phyloP scores from a whole-genome alignment of 2,113 vertebrate genomes.

The Clarias macrocephalus region DNA sequence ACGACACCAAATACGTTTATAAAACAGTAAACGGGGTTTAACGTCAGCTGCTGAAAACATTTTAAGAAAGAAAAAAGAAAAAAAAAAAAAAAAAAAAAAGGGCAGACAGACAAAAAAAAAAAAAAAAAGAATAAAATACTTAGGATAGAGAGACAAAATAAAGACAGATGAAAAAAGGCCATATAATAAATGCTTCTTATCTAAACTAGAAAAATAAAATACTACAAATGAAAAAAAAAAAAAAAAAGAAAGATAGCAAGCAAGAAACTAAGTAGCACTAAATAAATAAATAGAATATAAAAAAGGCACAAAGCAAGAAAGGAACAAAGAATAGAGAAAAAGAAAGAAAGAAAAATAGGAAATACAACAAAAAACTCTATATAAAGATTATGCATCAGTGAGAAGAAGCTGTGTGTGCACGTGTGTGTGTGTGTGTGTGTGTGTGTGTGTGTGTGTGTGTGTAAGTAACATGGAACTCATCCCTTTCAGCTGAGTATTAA shows the following conservation, averaged over 20 bases:
- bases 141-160: too few relatives aligned
- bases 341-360: neutral
- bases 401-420: neutral
- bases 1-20: neutral
- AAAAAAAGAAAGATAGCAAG: neutral
- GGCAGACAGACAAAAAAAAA: neutral
- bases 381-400: neutral
- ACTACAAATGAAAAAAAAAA: neutral
- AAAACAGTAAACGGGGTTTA: neutral
- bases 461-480: neutral
- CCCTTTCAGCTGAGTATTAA: neutral
- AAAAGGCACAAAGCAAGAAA: neutral
- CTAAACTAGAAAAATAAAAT: too few relatives aligned
- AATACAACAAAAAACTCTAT: neutral
- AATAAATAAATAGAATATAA: neutral
- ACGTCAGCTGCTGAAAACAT: neutral
- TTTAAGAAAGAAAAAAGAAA: too few relatives aligned
- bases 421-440: neutral
- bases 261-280: neutral
- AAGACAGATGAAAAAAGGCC: too few relatives aligned
- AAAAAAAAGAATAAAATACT: too few relatives aligned
- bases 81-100: too few relatives aligned
- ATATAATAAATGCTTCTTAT: too few relatives aligned
- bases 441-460: neutral
- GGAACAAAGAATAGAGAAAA: neutral